Conservation (phyloP, 2,797 vertebrate genomes). For the Okamejei kenojei region DNA sequence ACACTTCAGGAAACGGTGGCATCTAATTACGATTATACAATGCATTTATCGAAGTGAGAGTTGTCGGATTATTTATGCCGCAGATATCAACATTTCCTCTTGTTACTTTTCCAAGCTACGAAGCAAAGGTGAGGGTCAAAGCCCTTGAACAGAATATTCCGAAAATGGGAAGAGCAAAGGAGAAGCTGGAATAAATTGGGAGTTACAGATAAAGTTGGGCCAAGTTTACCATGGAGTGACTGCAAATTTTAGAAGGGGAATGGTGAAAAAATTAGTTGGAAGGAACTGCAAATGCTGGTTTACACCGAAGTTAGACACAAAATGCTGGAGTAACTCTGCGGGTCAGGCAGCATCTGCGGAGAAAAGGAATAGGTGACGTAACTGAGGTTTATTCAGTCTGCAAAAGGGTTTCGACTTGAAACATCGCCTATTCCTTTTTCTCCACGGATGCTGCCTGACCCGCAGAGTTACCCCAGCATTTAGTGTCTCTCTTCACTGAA, state of each 20-base stretch:
- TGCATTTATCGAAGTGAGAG: neutral
- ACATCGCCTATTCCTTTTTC: too few species aligned
- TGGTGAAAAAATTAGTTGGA: neutral
- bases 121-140: neutral
- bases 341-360: too few species aligned
- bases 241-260: neutral
- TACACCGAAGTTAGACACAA: too few species aligned
- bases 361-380: too few species aligned
- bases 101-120: neutral
- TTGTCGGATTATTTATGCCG: neutral
- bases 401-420: too few species aligned
- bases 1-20: neutral
- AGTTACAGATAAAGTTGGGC: neutral
- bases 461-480: too few species aligned
- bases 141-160: too few species aligned
- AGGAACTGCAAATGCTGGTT: too few species aligned
- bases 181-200: neutral
- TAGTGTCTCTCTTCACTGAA: neutral
- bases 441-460: too few species aligned
- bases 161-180: neutral
- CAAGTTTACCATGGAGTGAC: neutral
- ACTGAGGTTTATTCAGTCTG: too few species aligned
- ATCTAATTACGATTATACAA: neutral
- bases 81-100: neutral
- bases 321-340: too few species aligned